phyloP scores from a whole-genome alignment of 2,888 invertebrate genomes.

The Ormyrus rosae region DNA sequence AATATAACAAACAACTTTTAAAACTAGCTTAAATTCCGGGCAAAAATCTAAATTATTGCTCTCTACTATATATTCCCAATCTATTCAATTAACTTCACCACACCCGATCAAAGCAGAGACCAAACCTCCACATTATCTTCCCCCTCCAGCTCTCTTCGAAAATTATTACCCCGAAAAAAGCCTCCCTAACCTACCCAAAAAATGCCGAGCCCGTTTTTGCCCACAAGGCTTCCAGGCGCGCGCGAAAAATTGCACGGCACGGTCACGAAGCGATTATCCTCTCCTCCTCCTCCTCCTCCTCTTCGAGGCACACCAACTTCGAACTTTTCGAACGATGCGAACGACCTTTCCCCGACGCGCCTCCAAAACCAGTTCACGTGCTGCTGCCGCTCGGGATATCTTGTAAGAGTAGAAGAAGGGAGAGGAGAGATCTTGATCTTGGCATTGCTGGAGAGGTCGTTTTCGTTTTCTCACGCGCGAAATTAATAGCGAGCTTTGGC shows the following conservation, averaged over 20 bases:
- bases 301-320: slow-evolving; percentile 59
- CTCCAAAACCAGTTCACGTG: slow-evolving; percentile 70
- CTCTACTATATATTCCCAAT: neutral
- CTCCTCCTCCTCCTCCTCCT: slow-evolving; percentile 39
- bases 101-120: neutral
- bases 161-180: slow-evolving; percentile 33
- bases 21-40: too few species aligned
- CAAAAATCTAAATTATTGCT: slow-evolving; percentile 26
- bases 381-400: slow-evolving; percentile 59
- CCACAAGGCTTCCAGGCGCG: neutral
- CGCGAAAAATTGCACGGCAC: slow-evolving; percentile 56
- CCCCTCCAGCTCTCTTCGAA: neutral
- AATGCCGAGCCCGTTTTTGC: neutral
- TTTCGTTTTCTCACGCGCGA: slow-evolving; percentile 54
- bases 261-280: slow-evolving; percentile 59
- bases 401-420: slow-evolving; percentile 50
- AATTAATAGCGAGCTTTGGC: slow-evolving; percentile 32
- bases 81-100: slow-evolving; percentile 38
- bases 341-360: slow-evolving; percentile 63
- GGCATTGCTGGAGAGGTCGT: slow-evolving; percentile 56
- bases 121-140: slow-evolving; percentile 3
- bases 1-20: too few species aligned
- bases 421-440: slow-evolving; percentile 67
- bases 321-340: slow-evolving; percentile 64
- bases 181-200: slow-evolving; percentile 18